Evolutionary conservation across 1,140 invertebrate species (phyloP).

Genomic region (Solenopsis invicta): DNA sequence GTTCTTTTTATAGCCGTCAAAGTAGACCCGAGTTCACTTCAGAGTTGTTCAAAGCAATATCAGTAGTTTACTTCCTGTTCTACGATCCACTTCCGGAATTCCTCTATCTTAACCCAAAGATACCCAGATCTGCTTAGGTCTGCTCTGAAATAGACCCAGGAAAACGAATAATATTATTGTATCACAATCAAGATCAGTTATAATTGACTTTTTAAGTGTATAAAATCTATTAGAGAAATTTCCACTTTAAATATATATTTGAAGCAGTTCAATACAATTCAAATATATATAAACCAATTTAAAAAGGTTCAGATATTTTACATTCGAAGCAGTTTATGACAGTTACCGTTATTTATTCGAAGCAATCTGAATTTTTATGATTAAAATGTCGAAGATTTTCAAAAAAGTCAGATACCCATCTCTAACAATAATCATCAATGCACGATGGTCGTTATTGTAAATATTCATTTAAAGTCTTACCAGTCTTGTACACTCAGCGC

Average conservation of each 20-base stretch:
- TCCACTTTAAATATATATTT: background rate
- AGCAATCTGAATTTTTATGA: background rate
- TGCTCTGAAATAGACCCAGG: too few species aligned
- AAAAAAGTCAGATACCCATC: background rate
- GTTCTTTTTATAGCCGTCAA: too few species aligned
- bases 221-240: background rate
- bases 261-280: too few species aligned
- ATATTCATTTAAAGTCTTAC: constrained; percentile 52
- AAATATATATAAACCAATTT: background rate
- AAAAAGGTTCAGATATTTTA: background rate
- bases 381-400: background rate
- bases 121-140: too few species aligned
- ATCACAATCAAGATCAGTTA: background rate
- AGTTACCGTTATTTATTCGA: background rate
- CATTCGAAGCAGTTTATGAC: background rate
- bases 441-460: constrained; percentile 45
- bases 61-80: too few species aligned
- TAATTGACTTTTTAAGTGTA: background rate
- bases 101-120: too few species aligned
- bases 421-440: background rate
- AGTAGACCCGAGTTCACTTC: too few species aligned
- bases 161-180: too few species aligned
- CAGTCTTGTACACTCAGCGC: constrained; percentile 61
- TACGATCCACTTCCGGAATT: too few species aligned
- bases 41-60: too few species aligned